Evolutionary conservation across 2,797 vertebrate species (phyloP).

Genomic region (Sylvia borin): DNA sequence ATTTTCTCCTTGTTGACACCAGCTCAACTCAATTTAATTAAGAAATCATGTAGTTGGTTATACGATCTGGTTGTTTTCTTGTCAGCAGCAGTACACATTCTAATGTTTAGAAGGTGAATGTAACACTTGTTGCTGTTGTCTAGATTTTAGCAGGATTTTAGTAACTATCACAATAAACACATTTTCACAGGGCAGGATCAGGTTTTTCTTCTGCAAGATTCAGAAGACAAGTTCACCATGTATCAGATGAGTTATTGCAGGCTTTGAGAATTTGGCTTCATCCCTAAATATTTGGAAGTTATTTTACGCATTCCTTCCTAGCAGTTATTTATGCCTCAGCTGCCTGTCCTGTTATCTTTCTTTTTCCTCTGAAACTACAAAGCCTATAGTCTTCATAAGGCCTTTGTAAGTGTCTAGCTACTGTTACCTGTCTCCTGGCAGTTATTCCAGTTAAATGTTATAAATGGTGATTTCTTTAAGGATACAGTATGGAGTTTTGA

Average conservation of each 20-base stretch:
- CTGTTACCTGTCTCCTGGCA: not conserved
- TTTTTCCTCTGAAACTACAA: constrained; percentile 18
- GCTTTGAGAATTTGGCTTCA: not conserved
- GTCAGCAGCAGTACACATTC: not conserved
- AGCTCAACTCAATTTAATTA: constrained; percentile 51
- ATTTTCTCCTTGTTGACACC: constrained; percentile 50
- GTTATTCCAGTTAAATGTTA: not conserved
- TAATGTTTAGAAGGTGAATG: constrained; percentile 24
- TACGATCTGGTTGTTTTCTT: constrained; percentile 44
- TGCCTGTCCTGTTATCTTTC: not conserved
- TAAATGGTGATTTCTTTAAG: not conserved
- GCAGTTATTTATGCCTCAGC: not conserved
- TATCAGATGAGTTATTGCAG: not conserved
- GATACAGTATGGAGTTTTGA: not conserved
- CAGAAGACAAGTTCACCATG: not conserved
- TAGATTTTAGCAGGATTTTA: constrained; percentile 7
- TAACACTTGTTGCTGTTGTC: not conserved
- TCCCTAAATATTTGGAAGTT: constrained; percentile 28
- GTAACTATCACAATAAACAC: not conserved
- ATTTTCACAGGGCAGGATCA: not conserved
- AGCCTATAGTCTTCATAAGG: not conserved
- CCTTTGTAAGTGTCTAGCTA: not conserved
- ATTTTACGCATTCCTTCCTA: not conserved
- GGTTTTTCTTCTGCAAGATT: not conserved
- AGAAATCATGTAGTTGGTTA: constrained; percentile 47